These are phyloP conservation scores for Eledone cirrhosa DNA, from an alignment of 2,888 invertebrate genomes.

Conservation along the genomic window DNA sequence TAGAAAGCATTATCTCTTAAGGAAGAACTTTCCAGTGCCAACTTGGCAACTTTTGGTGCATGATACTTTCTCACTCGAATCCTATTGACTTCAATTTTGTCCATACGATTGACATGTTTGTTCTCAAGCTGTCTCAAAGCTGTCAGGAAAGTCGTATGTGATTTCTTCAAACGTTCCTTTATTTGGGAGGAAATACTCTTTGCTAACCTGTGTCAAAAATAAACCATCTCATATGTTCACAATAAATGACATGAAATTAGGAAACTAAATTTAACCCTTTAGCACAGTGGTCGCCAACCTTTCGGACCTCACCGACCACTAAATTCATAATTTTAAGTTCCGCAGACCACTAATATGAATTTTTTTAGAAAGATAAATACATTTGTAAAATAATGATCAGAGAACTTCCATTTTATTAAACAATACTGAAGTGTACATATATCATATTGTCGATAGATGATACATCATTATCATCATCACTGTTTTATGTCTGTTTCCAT, in stretches of 20 bases:
- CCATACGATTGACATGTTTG: constrained; percentile 77
- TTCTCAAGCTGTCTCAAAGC: constrained; percentile 77
- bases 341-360: no score
- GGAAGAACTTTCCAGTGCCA: constrained; percentile 84
- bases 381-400: no score
- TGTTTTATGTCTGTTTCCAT: no score
- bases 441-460: no score
- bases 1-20: constrained; percentile 80
- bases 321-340: no score
- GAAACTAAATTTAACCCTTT: neutral
- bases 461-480: no score
- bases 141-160: constrained; percentile 81
- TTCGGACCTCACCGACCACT: no score
- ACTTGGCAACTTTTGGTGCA: constrained; percentile 82
- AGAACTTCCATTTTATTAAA: no score
- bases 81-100: constrained; percentile 83
- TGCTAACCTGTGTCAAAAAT: constrained; percentile 71
- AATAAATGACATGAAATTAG: neutral
- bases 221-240: neutral
- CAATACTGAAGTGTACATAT: no score
- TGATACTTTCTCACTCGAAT: constrained; percentile 72
- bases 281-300: no score
- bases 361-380: no score
- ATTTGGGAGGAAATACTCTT: constrained; percentile 79
- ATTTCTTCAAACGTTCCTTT: constrained; percentile 77